phyloP scores from a whole-genome alignment of 2,797 vertebrate genomes.

The Sebastes vulpes region DNA sequence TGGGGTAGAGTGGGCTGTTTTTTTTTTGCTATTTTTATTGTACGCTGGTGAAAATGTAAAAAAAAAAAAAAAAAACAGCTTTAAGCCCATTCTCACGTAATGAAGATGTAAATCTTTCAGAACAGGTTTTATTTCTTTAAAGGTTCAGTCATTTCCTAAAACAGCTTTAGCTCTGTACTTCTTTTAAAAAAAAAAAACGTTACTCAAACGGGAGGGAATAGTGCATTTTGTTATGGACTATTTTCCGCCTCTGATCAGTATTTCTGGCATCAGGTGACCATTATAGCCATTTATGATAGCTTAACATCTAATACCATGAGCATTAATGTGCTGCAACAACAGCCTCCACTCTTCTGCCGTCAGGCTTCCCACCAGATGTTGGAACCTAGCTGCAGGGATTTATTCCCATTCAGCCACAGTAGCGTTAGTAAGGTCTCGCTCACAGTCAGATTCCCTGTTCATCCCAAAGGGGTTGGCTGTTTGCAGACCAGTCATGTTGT shows the following conservation, averaged over 20 bases:
- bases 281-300: background rate
- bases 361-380: background rate
- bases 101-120: background rate
- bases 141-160: background rate
- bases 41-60: background rate
- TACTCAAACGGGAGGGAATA: background rate
- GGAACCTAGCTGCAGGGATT: background rate
- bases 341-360: background rate
- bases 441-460: background rate
- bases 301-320: background rate
- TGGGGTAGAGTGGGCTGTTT: background rate
- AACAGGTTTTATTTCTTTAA: background rate
- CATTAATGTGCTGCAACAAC: background rate
- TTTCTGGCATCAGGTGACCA: background rate
- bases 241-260: background rate
- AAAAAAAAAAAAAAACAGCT: background rate
- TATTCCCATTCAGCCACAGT: background rate
- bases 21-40: background rate
- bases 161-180: background rate
- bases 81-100: background rate
- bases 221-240: background rate
- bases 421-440: background rate
- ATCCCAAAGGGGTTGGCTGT: background rate
- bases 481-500: background rate
- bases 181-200: background rate